Percentiles rank a stretch among this genome's conserved stretches.
phyloP scores from a whole-genome alignment of 2,113 vertebrate genomes.

The Pimephales promelas region DNA sequence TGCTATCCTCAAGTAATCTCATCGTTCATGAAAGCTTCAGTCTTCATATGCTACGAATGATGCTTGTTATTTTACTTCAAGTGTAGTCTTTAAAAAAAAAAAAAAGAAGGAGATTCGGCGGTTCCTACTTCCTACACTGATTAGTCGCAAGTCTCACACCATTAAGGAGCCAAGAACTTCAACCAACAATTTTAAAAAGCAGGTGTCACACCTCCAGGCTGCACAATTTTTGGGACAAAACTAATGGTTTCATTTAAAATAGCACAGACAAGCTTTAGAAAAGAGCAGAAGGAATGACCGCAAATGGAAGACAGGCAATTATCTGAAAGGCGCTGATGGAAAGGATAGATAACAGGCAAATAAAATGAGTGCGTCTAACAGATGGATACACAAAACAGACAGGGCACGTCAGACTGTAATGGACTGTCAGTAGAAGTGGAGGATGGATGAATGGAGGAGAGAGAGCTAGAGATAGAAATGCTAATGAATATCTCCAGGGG shows the following conservation, averaged over 20 bases:
- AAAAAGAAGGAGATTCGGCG: background rate
- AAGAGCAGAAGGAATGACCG: constrained; percentile 6
- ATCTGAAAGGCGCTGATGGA: constrained; percentile 25
- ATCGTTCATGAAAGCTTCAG: background rate
- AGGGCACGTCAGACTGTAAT: constrained; percentile 34
- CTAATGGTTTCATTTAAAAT: background rate
- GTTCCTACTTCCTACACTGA: background rate
- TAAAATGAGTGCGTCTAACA: background rate
- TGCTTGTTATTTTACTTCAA: constrained; percentile 16
- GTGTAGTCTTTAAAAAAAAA: background rate
- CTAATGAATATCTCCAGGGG: constrained; percentile 51
- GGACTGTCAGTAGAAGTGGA: constrained; percentile 23
- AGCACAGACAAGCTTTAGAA: background rate
- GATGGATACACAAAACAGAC: constrained; percentile 13
- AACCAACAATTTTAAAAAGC: background rate
- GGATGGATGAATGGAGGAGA: constrained; percentile 18
- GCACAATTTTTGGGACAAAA: background rate
- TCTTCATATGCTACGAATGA: constrained; percentile 3
- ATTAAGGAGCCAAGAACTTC: constrained; percentile 16
- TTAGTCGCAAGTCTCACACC: constrained; percentile 1
- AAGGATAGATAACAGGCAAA: constrained; percentile 8
- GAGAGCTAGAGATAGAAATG: constrained; percentile 27
- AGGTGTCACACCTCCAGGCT: background rate
- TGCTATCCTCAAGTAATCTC: background rate
- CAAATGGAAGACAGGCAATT: constrained; percentile 22